A percentile compares a stretch with the other conserved stretches of the same genome.
Evolutionary conservation across 2,888 invertebrate genomes (phyloP).

Genomic region (Sisyra nigra): DNA sequence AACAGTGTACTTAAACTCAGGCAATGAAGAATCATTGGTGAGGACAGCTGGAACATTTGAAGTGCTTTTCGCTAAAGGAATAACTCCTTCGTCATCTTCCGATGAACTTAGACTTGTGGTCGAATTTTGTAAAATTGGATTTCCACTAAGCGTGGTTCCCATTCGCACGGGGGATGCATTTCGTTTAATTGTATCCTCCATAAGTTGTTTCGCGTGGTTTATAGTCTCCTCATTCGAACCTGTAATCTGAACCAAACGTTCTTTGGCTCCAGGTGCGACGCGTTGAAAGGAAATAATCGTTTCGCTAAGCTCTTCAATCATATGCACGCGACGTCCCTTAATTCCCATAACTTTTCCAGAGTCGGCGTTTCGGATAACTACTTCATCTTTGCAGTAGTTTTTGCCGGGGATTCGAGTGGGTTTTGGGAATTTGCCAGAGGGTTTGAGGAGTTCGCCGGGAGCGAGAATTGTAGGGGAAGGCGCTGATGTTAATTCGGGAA

Average conservation of each 20-base stretch:
- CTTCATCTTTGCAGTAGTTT: slow-evolving; percentile 89
- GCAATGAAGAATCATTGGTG: slow-evolving; percentile 67
- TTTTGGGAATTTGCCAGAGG: slow-evolving; percentile 75
- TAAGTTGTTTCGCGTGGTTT: slow-evolving; percentile 79
- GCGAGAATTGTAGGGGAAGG: slow-evolving; percentile 43
- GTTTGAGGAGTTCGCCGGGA: slow-evolving; percentile 73
- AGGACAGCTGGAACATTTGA: slow-evolving; percentile 33
- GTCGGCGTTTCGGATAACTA: slow-evolving; percentile 87
- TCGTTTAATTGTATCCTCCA: slow-evolving; percentile 87
- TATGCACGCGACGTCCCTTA: slow-evolving; percentile 94
- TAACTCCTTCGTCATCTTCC: slow-evolving; percentile 37
- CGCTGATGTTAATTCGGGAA: slow-evolving; percentile 34
- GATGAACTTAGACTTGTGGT: slow-evolving; percentile 65
- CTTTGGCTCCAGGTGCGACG: slow-evolving; percentile 91
- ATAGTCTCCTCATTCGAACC: slow-evolving; percentile 89
- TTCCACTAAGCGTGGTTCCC: slow-evolving; percentile 26
- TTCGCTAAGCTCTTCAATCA: slow-evolving; percentile 97
- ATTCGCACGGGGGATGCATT: slow-evolving; percentile 83
- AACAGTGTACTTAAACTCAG: slow-evolving; percentile 81
- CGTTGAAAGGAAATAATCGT: slow-evolving; percentile 98
- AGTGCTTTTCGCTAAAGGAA: slow-evolving; percentile 22
- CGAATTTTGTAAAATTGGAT: slow-evolving; percentile 35
- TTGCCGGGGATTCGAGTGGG: slow-evolving; percentile 84
- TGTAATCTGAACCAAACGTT: slow-evolving; percentile 88
- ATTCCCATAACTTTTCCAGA: slow-evolving; percentile 99